phyloP scores from a whole-genome alignment of 2,797 vertebrate species.

The Todus mexicanus region DNA sequence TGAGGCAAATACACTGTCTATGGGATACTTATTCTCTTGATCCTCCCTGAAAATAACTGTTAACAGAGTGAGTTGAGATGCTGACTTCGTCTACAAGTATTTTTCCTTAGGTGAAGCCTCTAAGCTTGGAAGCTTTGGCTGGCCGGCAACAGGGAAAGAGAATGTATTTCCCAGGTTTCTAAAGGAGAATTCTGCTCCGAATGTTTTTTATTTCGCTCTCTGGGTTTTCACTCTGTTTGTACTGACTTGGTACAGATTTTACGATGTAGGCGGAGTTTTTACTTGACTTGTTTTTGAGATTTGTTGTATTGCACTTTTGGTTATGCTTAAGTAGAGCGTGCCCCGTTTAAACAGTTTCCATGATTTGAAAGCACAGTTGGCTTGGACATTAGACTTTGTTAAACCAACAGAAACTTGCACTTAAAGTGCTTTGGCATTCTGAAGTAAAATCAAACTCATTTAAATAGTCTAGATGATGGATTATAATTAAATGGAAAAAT shows the following conservation, averaged over 20 bases:
- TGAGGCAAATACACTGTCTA: neutral
- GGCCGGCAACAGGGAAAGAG: neutral
- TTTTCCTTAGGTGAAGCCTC: neutral
- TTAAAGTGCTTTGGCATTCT: neutral
- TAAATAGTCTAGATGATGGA: neutral
- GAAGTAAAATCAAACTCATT: neutral
- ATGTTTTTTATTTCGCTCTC: neutral
- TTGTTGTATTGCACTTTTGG: neutral
- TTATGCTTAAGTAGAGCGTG: neutral
- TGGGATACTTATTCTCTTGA: neutral
- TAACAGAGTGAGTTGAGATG: neutral
- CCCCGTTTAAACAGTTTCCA: neutral
- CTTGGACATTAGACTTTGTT: neutral
- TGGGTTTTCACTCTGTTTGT: neutral
- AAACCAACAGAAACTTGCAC: neutral
- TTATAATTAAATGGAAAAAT: slow-evolving; percentile 16
- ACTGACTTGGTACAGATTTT: neutral
- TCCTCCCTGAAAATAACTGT: neutral
- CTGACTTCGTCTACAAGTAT: neutral
- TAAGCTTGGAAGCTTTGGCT: neutral
- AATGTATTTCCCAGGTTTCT: neutral
- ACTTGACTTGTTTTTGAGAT: neutral
- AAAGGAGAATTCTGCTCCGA: neutral
- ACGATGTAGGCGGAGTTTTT: neutral
- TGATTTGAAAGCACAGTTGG: slow-evolving; percentile 7